Evolutionary conservation across 2,797 vertebrate genomes (phyloP), one percentile per base, ranked within the genome.

Genomic region (Scolopax bukidnonensis): DNA sequence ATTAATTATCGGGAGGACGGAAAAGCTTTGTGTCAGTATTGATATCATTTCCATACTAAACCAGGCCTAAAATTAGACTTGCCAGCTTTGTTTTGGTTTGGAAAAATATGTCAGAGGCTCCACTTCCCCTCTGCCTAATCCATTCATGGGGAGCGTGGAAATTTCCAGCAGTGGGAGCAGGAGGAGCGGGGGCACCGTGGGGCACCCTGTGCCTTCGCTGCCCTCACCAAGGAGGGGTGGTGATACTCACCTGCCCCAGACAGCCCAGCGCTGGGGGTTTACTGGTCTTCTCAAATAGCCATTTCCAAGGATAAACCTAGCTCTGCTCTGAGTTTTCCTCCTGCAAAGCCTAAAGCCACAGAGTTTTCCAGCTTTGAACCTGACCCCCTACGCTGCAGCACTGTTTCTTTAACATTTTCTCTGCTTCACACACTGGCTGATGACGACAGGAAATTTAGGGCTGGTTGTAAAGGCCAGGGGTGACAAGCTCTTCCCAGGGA

Each of bases 51-150:
- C 95, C 75, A 57, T 90, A 87, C 51, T 92, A 93, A 96, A 53
- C 71, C 84, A 84, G 86, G 93, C 70, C 91, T 96, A 95, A 95
- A 95, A 95, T 95, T 90, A 95, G 73, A 81, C 67, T 84, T 67
- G 81, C 86, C 85, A 75, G 75, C 60, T 96, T 93, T 94, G 80
- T 93, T 95, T 93, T 80, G 81, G 51, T 90, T 93, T 84, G 84
- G 88, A 87, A 90, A 93, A 91, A 47, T 59, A 93, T 16, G 68
- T 93, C 70, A 93, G 63, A 80, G 91, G 83, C 91, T 93, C 87
- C 21, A 40, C 38, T 95, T 93, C 48, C 48, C 69, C 74, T 81
- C 38, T 33, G 47, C 63, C 76, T 95, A 86, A 81, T 88, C 75
- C 73, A 47, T 64, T 90, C 84, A 85, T 2, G 4, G 73, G 50